Percentiles rank a stretch among this genome's conserved stretches.
phyloP scores from a whole-genome alignment of 2,888 invertebrate genomes.

The Epistrophe eligans region DNA sequence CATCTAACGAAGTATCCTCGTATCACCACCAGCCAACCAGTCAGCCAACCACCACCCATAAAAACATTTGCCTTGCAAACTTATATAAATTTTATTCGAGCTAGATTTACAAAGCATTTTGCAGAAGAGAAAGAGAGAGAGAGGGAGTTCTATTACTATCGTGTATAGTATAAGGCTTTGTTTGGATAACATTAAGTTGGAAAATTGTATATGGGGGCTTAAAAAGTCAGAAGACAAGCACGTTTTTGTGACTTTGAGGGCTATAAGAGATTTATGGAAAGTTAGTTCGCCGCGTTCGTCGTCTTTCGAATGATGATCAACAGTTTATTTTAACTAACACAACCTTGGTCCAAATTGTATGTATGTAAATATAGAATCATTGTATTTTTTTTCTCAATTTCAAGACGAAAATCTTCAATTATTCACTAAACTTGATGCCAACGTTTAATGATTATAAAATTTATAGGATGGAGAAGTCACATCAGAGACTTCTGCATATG shows the following conservation, averaged over 20 bases:
- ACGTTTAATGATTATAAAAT: neutral
- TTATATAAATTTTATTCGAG: neutral
- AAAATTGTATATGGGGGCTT: neutral
- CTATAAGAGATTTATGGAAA: neutral
- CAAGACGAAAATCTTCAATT: neutral
- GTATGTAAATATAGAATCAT: neutral
- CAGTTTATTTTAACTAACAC: constrained; percentile 13
- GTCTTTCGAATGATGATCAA: constrained; percentile 5
- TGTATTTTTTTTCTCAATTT: too few relatives aligned
- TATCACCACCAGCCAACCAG: neutral
- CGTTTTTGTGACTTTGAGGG: constrained; percentile 3
- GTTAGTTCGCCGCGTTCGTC: neutral
- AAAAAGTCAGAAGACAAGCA: neutral
- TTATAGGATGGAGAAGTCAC: neutral
- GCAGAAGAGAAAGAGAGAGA: neutral
- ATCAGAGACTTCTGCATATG: neutral
- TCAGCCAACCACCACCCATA: neutral
- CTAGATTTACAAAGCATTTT: neutral
- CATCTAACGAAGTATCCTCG: neutral
- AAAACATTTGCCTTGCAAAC: neutral
- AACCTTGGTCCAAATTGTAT: constrained; percentile 17
- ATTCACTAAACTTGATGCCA: too few relatives aligned
- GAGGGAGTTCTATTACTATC: neutral
- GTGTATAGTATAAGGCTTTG: neutral
- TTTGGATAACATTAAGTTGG: constrained; percentile 27